A percentile compares a stretch with the other conserved stretches of the same genome.
Evolutionary conservation across 2,888 invertebrate genomes (phyloP).

Genomic region (Melanargia galathea): DNA sequence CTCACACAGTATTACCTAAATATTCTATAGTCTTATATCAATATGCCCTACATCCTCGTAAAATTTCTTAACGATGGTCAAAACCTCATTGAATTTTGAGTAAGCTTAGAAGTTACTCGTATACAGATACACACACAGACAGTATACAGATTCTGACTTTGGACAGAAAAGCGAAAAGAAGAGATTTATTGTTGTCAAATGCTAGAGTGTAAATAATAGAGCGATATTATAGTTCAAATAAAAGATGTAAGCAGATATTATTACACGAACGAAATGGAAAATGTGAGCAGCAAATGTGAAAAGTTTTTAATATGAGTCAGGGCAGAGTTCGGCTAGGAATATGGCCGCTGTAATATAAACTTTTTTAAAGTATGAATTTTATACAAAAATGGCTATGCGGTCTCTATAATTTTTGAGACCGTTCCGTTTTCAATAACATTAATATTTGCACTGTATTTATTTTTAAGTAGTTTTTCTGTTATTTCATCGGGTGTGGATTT

Average conservation of each 20-base stretch:
- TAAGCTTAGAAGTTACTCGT: no score
- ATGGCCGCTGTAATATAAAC: slow-evolving; percentile 22
- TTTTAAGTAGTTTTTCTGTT: no score
- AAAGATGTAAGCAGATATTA: slow-evolving; percentile 6
- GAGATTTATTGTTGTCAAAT: background rate
- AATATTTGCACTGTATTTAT: background rate
- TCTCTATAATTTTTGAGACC: background rate
- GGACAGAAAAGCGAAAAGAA: no score
- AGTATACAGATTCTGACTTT: no score
- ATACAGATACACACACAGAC: no score
- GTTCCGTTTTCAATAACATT: background rate
- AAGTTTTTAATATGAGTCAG: slow-evolving; percentile 57
- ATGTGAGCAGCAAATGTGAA: slow-evolving; percentile 65
- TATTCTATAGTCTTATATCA: no score
- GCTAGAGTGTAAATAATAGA: background rate
- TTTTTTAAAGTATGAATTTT: slow-evolving; percentile 16
- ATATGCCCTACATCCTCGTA: no score
- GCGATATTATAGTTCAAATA: slow-evolving; percentile 14
- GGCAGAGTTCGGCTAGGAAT: slow-evolving; percentile 33
- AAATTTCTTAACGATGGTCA: no score
- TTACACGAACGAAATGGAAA: slow-evolving; percentile 44
- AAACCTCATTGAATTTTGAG: no score
- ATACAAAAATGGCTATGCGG: slow-evolving; percentile 1
- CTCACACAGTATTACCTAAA: no score
- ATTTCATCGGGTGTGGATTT: no score